Conservation (phyloP, 1,140 invertebrate genomes). For the Drosophila sucinea region DNA sequence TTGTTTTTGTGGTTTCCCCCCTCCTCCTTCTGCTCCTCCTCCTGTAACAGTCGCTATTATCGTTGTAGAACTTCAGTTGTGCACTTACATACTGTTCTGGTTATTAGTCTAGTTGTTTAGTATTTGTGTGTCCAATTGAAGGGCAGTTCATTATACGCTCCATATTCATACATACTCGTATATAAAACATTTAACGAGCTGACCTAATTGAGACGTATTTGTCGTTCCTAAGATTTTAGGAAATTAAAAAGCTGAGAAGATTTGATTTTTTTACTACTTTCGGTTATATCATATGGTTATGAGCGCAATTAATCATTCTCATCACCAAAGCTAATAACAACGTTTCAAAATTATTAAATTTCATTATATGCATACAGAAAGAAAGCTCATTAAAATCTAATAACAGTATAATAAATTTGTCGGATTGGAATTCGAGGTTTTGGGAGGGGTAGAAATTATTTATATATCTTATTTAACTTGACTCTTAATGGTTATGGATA, state of each 20-base stretch:
- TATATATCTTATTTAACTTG: conserved; percentile 44
- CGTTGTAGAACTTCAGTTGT: conserved; percentile 11
- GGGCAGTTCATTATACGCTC: background rate
- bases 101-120: conserved; percentile 39
- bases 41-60: background rate
- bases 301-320: no score
- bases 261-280: no score
- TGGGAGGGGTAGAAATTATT: no score
- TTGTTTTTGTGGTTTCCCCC: background rate
- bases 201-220: background rate
- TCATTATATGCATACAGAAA: no score
- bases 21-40: conserved; percentile 15
- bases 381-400: no score
- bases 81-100: conserved; percentile 9
- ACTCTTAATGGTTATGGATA: conserved; percentile 54
- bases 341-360: no score
- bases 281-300: no score
- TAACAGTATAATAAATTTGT: no score
- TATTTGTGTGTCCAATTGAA: conserved; percentile 24
- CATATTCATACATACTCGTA: background rate
- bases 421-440: no score
- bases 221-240: no score
- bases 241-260: no score
- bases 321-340: no score
- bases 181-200: background rate